A percentile compares a stretch with the other conserved stretches of the same genome.
Evolutionary conservation across 2,888 invertebrate species (phyloP).

Genomic region (Camponotus fellah): DNA sequence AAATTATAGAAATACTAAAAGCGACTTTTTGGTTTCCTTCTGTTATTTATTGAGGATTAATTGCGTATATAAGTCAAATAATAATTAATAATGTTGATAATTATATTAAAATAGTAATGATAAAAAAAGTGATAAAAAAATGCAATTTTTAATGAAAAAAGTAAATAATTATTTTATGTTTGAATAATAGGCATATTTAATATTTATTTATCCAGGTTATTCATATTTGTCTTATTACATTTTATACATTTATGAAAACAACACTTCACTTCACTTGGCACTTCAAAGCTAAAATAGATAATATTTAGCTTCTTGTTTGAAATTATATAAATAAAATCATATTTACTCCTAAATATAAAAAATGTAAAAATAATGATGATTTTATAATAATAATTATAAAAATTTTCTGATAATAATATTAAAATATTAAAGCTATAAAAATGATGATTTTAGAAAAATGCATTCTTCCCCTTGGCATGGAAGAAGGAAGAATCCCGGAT

Average conservation of each 20-base stretch:
- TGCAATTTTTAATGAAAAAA: neutral
- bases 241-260: neutral
- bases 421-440: neutral
- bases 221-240: neutral
- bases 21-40: neutral
- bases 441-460: slow-evolving; percentile 86
- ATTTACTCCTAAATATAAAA: neutral
- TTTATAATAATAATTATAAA: too few species aligned
- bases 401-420: neutral
- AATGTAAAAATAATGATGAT: too few species aligned
- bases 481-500: slow-evolving; percentile 94
- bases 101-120: neutral
- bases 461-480: slow-evolving; percentile 94
- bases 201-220: neutral
- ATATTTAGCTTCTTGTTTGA: neutral
- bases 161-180: neutral
- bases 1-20: neutral
- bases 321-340: neutral
- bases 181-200: neutral
- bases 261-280: too few species aligned
- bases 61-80: neutral
- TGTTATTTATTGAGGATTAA: neutral
- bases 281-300: neutral
- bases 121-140: neutral
- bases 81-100: neutral